Evolutionary conservation across 2,113 vertebrate species (phyloP).

Genomic region (cat (Felis catus)): DNA sequence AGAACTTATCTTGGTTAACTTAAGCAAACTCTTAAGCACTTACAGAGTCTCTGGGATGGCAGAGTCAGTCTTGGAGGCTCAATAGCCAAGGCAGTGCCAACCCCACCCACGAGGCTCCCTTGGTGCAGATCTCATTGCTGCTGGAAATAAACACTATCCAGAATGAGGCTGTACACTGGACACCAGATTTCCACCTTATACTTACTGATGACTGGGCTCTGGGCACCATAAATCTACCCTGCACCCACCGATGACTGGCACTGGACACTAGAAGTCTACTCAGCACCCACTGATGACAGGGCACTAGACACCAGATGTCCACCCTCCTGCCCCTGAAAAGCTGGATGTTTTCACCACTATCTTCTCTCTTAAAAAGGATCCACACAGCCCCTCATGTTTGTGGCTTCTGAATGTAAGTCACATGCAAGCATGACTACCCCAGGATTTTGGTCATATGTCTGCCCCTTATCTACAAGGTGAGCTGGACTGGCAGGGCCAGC

Average conservation of each 20-base stretch:
- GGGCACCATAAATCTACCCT: neutral
- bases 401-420: neutral
- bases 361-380: neutral
- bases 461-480: neutral
- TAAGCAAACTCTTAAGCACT: neutral
- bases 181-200: neutral
- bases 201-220: neutral
- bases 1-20: neutral
- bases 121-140: neutral
- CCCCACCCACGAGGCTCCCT: neutral
- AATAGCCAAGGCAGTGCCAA: neutral
- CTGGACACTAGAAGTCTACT: too few relatives aligned
- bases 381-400: too few relatives aligned
- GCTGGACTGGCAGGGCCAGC: neutral
- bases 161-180: neutral
- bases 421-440: accelerated
- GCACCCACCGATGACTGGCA: neutral
- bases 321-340: neutral
- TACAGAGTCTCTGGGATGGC: neutral
- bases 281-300: too few relatives aligned
- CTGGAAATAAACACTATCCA: neutral
- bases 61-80: neutral
- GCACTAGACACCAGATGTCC: neutral
- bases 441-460: too few relatives aligned
- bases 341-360: neutral